Percentiles rank a stretch among this genome's conserved stretches.
phyloP scores from a whole-genome alignment of 2,113 vertebrate species.

The Empidonax traillii region DNA sequence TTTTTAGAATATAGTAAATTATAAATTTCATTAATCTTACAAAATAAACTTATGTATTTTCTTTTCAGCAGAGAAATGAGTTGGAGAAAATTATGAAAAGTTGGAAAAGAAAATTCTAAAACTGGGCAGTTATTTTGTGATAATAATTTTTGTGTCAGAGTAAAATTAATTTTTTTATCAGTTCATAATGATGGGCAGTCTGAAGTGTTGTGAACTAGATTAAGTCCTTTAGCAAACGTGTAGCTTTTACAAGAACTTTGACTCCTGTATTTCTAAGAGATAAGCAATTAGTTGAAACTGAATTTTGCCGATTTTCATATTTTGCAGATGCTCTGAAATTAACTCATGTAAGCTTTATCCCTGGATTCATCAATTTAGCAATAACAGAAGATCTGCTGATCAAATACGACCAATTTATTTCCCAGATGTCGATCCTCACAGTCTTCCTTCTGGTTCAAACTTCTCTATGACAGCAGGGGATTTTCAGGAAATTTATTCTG shows the following conservation, averaged over 20 bases:
- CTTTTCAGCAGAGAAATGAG: neutral
- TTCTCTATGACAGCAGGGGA: conserved; percentile 99
- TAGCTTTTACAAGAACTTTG: neutral
- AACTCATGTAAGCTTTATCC: conserved; percentile 93
- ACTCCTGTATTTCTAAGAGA: neutral
- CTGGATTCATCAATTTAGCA: conserved; percentile 99
- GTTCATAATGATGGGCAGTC: fast-evolving
- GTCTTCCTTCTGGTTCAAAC: conserved; percentile 87
- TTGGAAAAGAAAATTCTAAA: neutral
- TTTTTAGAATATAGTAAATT: neutral
- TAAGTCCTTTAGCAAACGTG: neutral
- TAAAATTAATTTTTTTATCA: neutral
- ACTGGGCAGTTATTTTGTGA: neutral
- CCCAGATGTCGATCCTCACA: conserved; percentile 94
- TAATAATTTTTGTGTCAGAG: neutral
- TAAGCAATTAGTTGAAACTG: conserved; percentile 35
- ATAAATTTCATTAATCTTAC: neutral
- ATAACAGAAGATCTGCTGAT: conserved; percentile 93
- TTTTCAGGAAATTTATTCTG: conserved; percentile 95
- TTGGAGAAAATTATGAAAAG: neutral
- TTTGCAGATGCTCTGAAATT: conserved; percentile 92
- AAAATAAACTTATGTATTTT: neutral
- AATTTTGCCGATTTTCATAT: conserved; percentile 55
- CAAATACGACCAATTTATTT: conserved; percentile 91
- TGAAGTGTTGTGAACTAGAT: neutral